Base-by-base conservation (phyloP, 2,888 invertebrate genomes). In the Blastobasis lacticolella region DNA sequence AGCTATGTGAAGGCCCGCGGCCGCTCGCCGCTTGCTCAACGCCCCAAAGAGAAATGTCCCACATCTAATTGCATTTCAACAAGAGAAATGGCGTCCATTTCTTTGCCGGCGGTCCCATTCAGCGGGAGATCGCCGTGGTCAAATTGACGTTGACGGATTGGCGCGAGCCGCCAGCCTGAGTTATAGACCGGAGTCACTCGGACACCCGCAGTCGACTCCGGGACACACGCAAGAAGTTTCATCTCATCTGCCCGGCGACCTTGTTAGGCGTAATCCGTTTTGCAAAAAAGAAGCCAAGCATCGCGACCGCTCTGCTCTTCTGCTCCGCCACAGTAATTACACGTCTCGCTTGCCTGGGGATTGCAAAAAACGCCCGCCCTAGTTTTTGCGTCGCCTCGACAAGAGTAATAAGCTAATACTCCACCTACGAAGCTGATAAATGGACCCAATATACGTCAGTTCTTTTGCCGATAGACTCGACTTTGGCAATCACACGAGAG, bases 41-140 rank as follows among this genome's bases (percentile, higher is more conserved):
- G 70, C 68, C 61, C 66, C 68, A 67, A 70, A 72, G 74, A 76
- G 71, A 78, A 80, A 74, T 73, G 71, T 73, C 74, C 69, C 67
- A 63, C 71, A 71, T 77, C 75, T 79, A 80, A 84, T 81, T 81
- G 77, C 80, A 80, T 78, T 81, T 77, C 76, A 67, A 63, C 58
- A 69, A 75, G 83, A 82, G 76, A 82, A 82, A 82, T 81, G 69
- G 74, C 66, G 69, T 71, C 75, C 74, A 79, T 78, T 82, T 78
- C 78, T 81, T 78, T 76, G 73, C 71, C 62, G 63, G 62, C 63
- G 70, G 72, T 73, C 68, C 67, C 69, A 71, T 69, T 68, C 75
- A 70, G 68, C 64, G 66, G 71, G 68, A 77, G 75, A 74, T 75
- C 73, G 69, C 62, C 63, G 68, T 68, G 69, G 67, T 63, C 70